Base-by-base conservation (phyloP, 64 coral and sea anemone genomes). In the Stichodactyla mertensii region DNA sequence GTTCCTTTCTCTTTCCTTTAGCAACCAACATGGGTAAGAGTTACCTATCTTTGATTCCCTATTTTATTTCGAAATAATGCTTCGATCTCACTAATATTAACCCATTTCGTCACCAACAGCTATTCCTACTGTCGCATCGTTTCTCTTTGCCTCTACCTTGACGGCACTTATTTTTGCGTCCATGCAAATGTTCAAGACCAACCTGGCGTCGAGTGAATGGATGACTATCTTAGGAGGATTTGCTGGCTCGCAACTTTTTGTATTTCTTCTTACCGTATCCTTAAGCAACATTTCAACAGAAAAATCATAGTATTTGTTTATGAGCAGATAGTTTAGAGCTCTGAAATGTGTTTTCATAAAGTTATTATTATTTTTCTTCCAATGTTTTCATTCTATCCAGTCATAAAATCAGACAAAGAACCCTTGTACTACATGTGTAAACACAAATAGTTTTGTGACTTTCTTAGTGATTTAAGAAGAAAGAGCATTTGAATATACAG, bases 231-330 rank as follows among this genome's bases (percentile, higher is more conserved):
- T 99, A 8, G 97, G 97, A 55, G 97, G 97, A 66, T 99, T 99
- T 84, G 51, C 92, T 69, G 97, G 97, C 16, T 95, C 97, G 16
- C 97, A 95, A 64, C 88, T 99, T 57, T 99, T 99, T 89, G 78
- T 99, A 26, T 99, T 95, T 77, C 91, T 99, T 15, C 28, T 99
- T 36, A 99, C 97, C 78, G 97, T 99, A 99, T 99, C 97, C 91
- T 99, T 74, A 74, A 74, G 24, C 12, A 28, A 23, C 0, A 26
- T n/a, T 12, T 7, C 12, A 12, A 74, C 1, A 74, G 69, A 27
- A 31, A 74, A n/a, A n/a, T 0, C 6, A 2, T 45, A 12, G 12
- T 27, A 4, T 10, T 11, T 0, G 69, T 31, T 71, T 31, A 28
- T 74, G 7, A 9, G 22, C 6, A 28, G 26, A 9, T 74, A 74